Evolutionary conservation across 2,113 vertebrate species (phyloP), one percentile per base, ranked within the genome.

Genomic region (Hippocampus comes): DNA sequence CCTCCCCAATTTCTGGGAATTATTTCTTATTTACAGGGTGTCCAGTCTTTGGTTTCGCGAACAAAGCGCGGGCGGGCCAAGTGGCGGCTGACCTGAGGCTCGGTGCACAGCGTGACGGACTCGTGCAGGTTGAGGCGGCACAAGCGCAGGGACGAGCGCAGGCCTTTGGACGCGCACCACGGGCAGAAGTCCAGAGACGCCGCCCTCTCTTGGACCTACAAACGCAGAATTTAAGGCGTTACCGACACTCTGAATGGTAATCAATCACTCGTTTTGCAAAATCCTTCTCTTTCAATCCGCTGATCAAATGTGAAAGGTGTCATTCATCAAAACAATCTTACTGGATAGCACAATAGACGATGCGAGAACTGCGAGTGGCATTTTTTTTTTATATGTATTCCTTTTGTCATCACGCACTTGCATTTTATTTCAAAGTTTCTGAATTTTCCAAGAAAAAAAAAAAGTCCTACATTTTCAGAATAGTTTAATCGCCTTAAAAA

Each of bases 81-180:
- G 38, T 15, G 17, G 2, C 15, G 51, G 71, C 73, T 76, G 90
- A 98, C 97, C 95, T 93, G 92, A 78, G 95, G 91, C 86, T 95
- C 95, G 83, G 93, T 94, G 92, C 97, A 99, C 65, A 99, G 90
- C 21, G 84, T 91, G 86, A 98, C 77, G 2, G 94, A 95, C 74
- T 98, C 96, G 70, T 95, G 86, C 79, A 95, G 92, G 91, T 92
- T 98, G 87, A 98, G 91, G 68, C 86, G 91, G 64, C 95, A 98
- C 21, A 86, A 90, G 67, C 89, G 93, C 74, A 99, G 87, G 61
- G 82, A 63, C 63, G 86, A 93, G 4, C 70, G 86, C 72, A 91
- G 88, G 74, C 95, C 96, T 63, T 95, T 98, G 7, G 89, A 86
- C 71, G 90, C 88, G 82, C 97, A 98, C 91, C 93, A 93, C 64